Evolutionary conservation across 2,113 vertebrate species (phyloP), one percentile per base, ranked within the genome.

Genomic region (Microcebus jonahi): DNA sequence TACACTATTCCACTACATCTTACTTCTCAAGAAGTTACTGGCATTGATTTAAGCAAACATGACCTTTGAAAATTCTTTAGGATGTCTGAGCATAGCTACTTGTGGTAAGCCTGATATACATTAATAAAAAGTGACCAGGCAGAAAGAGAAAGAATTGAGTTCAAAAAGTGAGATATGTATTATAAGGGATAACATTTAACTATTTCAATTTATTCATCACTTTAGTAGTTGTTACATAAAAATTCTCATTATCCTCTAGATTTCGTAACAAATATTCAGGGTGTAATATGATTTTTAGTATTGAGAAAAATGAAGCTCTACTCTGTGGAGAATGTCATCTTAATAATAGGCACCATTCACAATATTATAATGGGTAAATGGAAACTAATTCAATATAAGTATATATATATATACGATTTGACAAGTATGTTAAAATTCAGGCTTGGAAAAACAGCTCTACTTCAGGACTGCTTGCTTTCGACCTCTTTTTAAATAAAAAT

Each of bases 1-100:
- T 80, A 90, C 1, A 55, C 61, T 63, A 61, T 61, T 36, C 29
- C 23, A 59, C 57, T 4, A 59, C 23, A 15, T 5, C 4, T 63
- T 53, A 29, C 48, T 12, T 83, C 31, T 85, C 31, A 88, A 48
- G 70, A 70, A 17, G n/a, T 75, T 31, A 68, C 55, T 53, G 55
- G n/a, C 45, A 81, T 25, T 36, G 48, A 77, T 84, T 45, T 61
- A 23, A 87, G 23, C 12, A 63, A n/a, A 87, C 34, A 4, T 61
- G 21, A 91, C 39, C 59, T 93, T 67, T 89, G 82, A 67, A 88
- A 93, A 17, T n/a, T 53, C n/a, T 63, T 27, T 13, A 96, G 65
- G 20, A 70, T 45, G 31, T 81, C 83, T 45, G 21, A 76, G 53
- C 23, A 83, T 15, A 36, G 53, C 34, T 89, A 55, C 73, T 77